phyloP scores from a whole-genome alignment of 2,113 vertebrate genomes.

The Rostratula benghalensis region DNA sequence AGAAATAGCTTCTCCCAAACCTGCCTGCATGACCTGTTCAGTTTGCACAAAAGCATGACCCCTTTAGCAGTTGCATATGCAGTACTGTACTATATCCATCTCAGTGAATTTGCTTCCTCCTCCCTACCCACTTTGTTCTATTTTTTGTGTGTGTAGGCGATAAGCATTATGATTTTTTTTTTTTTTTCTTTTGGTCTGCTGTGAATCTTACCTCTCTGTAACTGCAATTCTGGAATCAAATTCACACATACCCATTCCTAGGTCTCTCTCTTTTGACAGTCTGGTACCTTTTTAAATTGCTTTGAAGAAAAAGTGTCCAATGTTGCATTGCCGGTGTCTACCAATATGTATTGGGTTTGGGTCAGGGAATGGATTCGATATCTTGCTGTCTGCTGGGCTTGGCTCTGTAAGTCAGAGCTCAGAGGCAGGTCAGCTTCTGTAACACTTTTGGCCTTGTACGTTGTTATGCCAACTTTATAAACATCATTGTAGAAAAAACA shows the following conservation, averaged over 20 bases:
- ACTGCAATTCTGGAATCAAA: background rate
- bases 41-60: background rate
- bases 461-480: background rate
- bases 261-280: background rate
- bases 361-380: accelerated
- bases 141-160: background rate
- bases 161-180: background rate
- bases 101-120: background rate
- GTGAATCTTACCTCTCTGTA: background rate
- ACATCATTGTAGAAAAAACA: background rate
- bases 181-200: background rate
- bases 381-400: background rate
- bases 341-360: background rate
- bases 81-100: background rate
- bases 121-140: conserved; percentile 3
- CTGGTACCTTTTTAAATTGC: background rate
- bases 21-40: background rate
- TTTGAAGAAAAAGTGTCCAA: background rate
- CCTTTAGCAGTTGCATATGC: background rate
- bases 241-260: background rate
- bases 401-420: background rate
- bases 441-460: background rate
- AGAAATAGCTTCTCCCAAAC: background rate
- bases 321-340: background rate
- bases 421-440: background rate